Conservation (phyloP, 2,797 vertebrate genomes). For the Anabacerthia variegaticeps region DNA sequence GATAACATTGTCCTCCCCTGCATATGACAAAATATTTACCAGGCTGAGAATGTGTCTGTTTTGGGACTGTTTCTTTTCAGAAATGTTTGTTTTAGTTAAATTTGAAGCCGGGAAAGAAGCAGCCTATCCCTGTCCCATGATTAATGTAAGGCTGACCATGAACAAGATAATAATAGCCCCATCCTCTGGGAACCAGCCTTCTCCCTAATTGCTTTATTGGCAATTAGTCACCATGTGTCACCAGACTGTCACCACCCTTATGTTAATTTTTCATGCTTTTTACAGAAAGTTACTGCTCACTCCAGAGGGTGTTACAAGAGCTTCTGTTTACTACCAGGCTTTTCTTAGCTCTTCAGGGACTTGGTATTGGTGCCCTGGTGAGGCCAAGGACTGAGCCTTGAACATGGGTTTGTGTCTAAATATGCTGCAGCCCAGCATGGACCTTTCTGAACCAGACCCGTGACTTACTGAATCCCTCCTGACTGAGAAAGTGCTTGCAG, state of each 20-base stretch:
- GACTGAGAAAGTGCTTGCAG: not conserved
- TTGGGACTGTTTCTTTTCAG: conserved; percentile 45
- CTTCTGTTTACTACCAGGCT: conserved; percentile 11
- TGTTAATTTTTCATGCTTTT: conserved; percentile 39
- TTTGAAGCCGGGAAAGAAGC: not conserved
- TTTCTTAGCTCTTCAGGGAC: not conserved
- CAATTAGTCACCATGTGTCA: conserved; percentile 49
- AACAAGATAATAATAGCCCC: conserved; percentile 41
- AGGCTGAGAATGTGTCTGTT: conserved; percentile 32
- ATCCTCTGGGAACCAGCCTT: conserved; percentile 50
- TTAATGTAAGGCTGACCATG: conserved; percentile 22
- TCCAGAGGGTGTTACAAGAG: not conserved
- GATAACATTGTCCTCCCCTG: conserved; percentile 9
- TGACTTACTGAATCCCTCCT: not conserved
- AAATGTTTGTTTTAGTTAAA: conserved; percentile 55
- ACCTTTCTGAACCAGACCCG: not conserved
- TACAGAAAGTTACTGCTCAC: conserved; percentile 33
- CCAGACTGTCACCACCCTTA: conserved; percentile 4
- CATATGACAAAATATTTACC: conserved; percentile 27
- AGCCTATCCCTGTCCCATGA: conserved; percentile 5
- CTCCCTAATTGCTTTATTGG: conserved; percentile 18
- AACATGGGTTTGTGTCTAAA: not conserved
- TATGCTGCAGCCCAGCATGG: rapidly evolving
- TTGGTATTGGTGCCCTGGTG: not conserved
- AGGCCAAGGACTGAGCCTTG: not conserved